Conservation (phyloP, 2,797 vertebrate genomes). For the Helicolenus hilgendorfi region DNA sequence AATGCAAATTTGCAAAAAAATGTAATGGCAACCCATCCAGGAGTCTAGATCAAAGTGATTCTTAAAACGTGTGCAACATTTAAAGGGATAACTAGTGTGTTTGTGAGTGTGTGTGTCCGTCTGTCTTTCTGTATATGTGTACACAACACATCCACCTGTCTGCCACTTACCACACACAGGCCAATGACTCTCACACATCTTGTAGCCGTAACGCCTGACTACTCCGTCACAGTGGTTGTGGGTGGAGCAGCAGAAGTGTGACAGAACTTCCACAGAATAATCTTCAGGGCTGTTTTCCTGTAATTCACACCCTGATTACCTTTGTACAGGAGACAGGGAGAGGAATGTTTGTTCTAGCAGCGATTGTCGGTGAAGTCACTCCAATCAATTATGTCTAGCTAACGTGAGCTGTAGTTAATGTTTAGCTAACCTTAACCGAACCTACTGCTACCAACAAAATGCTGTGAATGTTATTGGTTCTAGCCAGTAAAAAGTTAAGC, state of each 20-base stretch:
- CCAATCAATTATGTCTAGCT: not conserved
- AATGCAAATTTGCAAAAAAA: not conserved
- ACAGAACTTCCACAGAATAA: not conserved
- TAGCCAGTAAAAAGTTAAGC: not conserved
- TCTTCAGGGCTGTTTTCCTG: not conserved
- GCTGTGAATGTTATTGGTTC: not conserved
- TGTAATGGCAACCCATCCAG: not conserved
- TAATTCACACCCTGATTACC: not conserved
- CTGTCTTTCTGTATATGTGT: not conserved
- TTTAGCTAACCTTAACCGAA: not conserved
- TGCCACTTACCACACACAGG: not conserved
- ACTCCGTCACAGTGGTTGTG: too few relatives aligned
- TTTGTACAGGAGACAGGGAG: not conserved
- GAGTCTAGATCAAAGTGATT: not conserved
- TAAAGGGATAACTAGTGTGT: not conserved
- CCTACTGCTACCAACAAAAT: not conserved
- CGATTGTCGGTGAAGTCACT: not conserved
- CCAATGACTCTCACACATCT: not conserved
- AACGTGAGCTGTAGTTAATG: not conserved
- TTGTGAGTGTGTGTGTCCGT: not conserved
- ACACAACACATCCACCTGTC: not conserved
- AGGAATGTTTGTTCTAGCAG: not conserved
- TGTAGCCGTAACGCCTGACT: not conserved
- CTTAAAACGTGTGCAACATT: not conserved
- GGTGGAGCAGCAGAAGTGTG: not conserved